phyloP scores from a whole-genome alignment of 1,140 invertebrate species.

The Drosophila pachea region DNA sequence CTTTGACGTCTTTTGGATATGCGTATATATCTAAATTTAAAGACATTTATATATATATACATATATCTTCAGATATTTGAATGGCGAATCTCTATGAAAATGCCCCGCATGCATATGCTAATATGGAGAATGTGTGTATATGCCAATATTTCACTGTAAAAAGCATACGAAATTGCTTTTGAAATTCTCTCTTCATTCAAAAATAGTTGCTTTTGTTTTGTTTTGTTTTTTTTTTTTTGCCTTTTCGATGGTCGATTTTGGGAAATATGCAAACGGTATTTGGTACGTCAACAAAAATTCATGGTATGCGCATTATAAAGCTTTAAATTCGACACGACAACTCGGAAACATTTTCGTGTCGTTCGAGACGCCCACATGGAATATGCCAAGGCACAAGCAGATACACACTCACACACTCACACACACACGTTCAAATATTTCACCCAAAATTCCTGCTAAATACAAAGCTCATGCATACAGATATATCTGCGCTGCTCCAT shows the following conservation, averaged over 20 bases:
- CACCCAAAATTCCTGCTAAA: slow-evolving; percentile 61
- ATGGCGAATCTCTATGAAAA: background rate
- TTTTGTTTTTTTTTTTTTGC: background rate
- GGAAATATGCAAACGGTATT: slow-evolving; percentile 69
- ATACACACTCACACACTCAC: slow-evolving; percentile 32
- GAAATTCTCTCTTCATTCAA: slow-evolving; percentile 30
- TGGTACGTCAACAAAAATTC: slow-evolving; percentile 74
- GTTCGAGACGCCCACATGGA: slow-evolving; percentile 60
- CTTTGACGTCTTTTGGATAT: slow-evolving; percentile 44
- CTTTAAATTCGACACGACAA: slow-evolving; percentile 72
- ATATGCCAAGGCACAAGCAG: slow-evolving; percentile 43
- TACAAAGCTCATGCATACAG: slow-evolving; percentile 20
- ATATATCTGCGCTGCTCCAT: slow-evolving; percentile 34
- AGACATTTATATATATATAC: slow-evolving; percentile 1
- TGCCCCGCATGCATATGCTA: slow-evolving; percentile 17
- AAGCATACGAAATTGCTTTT: slow-evolving; percentile 40
- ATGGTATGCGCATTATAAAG: slow-evolving; percentile 71
- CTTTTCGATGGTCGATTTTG: slow-evolving; percentile 29
- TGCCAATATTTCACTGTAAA: slow-evolving; percentile 45
- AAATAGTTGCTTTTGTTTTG: background rate
- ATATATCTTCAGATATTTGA: background rate
- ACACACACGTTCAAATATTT: slow-evolving; percentile 43
- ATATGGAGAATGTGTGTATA: slow-evolving; percentile 4
- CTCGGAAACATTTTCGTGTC: slow-evolving; percentile 68
- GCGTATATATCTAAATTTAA: slow-evolving; percentile 3